These are phyloP conservation scores for Drosophila atripex DNA, from an alignment of 2,888 invertebrate species.

Conservation along the genomic window DNA sequence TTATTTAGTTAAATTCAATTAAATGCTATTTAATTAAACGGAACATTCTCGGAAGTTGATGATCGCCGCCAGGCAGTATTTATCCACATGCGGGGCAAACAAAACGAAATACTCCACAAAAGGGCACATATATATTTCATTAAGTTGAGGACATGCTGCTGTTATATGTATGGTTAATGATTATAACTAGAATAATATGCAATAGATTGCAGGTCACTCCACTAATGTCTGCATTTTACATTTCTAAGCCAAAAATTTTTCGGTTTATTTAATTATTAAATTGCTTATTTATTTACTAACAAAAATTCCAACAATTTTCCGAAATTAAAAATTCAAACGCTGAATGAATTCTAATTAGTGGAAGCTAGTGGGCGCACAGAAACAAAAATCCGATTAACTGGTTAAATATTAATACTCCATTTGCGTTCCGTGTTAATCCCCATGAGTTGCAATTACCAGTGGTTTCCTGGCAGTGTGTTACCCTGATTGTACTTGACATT, in stretches of 20 bases:
- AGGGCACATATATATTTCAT: not conserved
- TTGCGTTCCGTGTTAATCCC: slow-evolving; percentile 8
- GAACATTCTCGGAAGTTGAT: slow-evolving; percentile 24
- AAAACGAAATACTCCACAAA: slow-evolving; percentile 8
- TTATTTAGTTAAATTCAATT: slow-evolving; percentile 63
- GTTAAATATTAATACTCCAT: slow-evolving; percentile 11
- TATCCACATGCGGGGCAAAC: slow-evolving; percentile 12
- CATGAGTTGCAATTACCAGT: slow-evolving; percentile 32
- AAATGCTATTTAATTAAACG: slow-evolving; percentile 65
- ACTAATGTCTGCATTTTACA: not conserved
- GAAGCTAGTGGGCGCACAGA: not conserved
- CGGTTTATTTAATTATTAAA: not conserved
- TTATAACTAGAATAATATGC: too few species aligned
- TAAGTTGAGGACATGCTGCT: slow-evolving; percentile 7
- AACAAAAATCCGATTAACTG: not conserved
- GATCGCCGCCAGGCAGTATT: slow-evolving; percentile 28
- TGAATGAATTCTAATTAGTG: not conserved
- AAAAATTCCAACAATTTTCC: slow-evolving; percentile 1
- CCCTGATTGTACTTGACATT: slow-evolving; percentile 39
- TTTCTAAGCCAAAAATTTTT: not conserved
- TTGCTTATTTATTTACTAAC: not conserved
- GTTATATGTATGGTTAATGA: not conserved
- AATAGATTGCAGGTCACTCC: too few species aligned
- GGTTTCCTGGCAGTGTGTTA: slow-evolving; percentile 19
- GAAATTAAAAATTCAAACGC: not conserved